Percentiles rank a stretch among this genome's conserved stretches.
phyloP scores from a whole-genome alignment of 2,888 invertebrate species.

The Drosophila mercatorum region DNA sequence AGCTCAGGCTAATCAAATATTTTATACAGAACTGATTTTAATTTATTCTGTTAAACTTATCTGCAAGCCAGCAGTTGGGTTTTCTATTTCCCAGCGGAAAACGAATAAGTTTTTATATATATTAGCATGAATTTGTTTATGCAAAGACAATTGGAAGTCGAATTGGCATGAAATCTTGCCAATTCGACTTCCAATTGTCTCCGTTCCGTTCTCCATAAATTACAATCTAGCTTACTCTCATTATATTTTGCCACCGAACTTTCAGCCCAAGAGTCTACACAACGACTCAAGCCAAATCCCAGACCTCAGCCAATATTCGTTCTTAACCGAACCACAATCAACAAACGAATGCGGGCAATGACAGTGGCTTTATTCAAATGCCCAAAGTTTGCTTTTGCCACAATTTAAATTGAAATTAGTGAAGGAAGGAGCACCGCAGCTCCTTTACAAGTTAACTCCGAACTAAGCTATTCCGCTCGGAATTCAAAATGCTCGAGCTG shows the following conservation, averaged over 20 bases:
- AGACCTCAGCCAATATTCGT: background rate
- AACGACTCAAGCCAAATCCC: background rate
- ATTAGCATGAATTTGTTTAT: slow-evolving; percentile 1
- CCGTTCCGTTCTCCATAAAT: slow-evolving; percentile 7
- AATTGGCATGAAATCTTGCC: no score
- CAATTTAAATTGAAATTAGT: slow-evolving; percentile 66
- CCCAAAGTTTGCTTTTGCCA: slow-evolving; percentile 31
- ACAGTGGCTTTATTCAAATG: slow-evolving; percentile 50
- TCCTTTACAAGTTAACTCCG: background rate
- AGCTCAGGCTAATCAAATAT: background rate
- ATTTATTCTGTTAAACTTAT: background rate
- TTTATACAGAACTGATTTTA: background rate
- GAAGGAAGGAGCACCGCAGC: background rate
- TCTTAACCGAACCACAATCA: slow-evolving; percentile 52
- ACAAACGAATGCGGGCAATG: slow-evolving; percentile 44
- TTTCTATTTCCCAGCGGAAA: background rate
- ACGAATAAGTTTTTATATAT: background rate
- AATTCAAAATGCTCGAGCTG: slow-evolving; percentile 16
- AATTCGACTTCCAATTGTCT: no score
- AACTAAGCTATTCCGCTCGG: background rate
- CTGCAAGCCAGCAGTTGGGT: no score
- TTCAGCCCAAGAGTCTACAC: slow-evolving; percentile 7
- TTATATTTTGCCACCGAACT: slow-evolving; percentile 21
- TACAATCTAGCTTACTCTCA: slow-evolving; percentile 9
- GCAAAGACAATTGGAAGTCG: background rate